phyloP scores from a whole-genome alignment of 2,888 invertebrate species.

The Macropis europaea region DNA sequence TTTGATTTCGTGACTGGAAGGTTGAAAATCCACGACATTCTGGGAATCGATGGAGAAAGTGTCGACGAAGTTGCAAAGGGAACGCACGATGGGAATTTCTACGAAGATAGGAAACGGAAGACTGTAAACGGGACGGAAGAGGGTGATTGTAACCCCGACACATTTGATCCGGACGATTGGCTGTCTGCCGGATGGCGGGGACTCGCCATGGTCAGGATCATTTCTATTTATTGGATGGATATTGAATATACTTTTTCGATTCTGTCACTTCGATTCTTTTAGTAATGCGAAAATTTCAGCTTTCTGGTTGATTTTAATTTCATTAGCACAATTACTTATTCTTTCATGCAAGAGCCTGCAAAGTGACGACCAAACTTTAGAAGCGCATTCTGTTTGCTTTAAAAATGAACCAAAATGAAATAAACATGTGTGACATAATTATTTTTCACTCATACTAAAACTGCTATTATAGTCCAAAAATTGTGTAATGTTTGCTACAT shows the following conservation, averaged over 20 bases:
- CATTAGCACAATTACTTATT: too few species aligned
- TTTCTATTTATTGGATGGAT: conserved; percentile 70
- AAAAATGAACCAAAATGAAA: too few species aligned
- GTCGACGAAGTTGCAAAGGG: background rate
- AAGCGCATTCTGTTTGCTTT: too few species aligned
- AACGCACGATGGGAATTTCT: background rate
- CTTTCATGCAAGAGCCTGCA: too few species aligned
- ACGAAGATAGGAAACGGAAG: background rate
- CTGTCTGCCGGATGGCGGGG: conserved; percentile 48
- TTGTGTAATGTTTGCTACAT: too few species aligned
- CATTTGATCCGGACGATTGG: conserved; percentile 65
- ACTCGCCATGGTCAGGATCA: conserved; percentile 53
- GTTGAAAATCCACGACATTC: background rate
- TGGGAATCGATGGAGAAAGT: background rate
- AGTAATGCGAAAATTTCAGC: too few species aligned
- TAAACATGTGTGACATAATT: too few species aligned
- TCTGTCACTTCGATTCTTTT: conserved; percentile 72
- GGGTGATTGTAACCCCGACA: conserved; percentile 46
- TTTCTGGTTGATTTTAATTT: too few species aligned
- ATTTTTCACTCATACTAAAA: too few species aligned
- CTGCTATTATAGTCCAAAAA: too few species aligned
- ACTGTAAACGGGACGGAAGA: conserved; percentile 8
- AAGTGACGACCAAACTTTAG: too few species aligned
- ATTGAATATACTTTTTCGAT: conserved; percentile 68
- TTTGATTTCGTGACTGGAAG: background rate